These are phyloP conservation scores for Andrena bucephala DNA, from an alignment of 2,888 invertebrate genomes.

Conservation along the genomic window DNA sequence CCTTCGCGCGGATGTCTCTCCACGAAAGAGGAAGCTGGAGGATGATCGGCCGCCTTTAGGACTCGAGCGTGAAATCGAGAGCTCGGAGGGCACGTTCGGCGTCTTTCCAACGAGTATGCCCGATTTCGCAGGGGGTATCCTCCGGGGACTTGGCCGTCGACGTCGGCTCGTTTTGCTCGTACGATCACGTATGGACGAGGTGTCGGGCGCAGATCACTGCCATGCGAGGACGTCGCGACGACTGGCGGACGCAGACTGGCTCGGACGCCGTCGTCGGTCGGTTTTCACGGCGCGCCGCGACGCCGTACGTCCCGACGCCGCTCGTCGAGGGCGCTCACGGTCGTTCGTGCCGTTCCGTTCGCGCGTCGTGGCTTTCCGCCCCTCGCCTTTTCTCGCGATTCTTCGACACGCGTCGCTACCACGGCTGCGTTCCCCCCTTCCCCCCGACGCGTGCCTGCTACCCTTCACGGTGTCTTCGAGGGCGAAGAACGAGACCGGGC, in stretches of 20 bases:
- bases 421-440: slow-evolving; percentile 13
- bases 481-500: slow-evolving; percentile 22
- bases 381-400: slow-evolving; percentile 58
- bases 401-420: slow-evolving; percentile 59
- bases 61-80: not conserved
- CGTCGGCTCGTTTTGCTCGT: not conserved
- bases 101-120: slow-evolving; percentile 4
- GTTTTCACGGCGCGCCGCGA: slow-evolving; percentile 68
- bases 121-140: not conserved
- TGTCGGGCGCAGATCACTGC: slow-evolving; percentile 47
- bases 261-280: slow-evolving; percentile 59
- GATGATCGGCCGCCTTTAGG: not conserved
- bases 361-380: slow-evolving; percentile 46
- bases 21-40: not conserved
- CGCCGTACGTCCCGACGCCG: slow-evolving; percentile 68
- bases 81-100: not conserved
- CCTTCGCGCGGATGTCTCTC: not conserved
- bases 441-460: slow-evolving; percentile 30
- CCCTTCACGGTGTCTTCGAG: slow-evolving; percentile 23
- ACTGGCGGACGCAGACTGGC: slow-evolving; percentile 78
- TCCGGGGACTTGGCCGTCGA: not conserved
- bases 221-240: slow-evolving; percentile 73
- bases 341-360: slow-evolving; percentile 41
- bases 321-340: slow-evolving; percentile 63
- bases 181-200: slow-evolving; percentile 18